phyloP scores from a whole-genome alignment of 2,888 invertebrate species.

The Morpho achilles region DNA sequence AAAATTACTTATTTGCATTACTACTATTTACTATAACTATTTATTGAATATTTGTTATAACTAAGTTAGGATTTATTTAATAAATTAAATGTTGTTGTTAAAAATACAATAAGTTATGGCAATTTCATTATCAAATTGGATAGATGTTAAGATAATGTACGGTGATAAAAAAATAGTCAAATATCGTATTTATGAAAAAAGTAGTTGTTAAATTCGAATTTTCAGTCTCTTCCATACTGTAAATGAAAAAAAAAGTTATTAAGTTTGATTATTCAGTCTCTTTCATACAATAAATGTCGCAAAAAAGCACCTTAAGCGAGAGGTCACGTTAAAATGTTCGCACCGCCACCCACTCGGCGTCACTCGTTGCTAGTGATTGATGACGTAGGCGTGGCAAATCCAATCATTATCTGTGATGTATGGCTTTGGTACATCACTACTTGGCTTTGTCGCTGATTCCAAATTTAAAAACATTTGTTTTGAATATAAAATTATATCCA shows the following conservation, averaged over 20 bases:
- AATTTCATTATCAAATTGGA: no score
- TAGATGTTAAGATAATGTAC: no score
- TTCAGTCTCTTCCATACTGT: neutral
- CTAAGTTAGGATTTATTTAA: no score
- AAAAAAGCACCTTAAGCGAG: conserved; percentile 35
- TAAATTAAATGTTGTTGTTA: no score
- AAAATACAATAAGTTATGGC: no score
- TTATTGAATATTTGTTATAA: no score
- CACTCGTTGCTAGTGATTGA: conserved; percentile 71
- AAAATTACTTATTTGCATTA: no score
- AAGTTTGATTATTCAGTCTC: neutral
- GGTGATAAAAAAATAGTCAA: no score
- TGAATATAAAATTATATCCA: neutral
- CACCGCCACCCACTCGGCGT: conserved; percentile 47
- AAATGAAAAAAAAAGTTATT: neutral
- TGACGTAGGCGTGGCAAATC: conserved; percentile 77
- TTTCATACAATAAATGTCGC: neutral
- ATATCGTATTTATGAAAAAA: neutral
- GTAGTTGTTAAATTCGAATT: no score
- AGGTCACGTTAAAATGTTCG: conserved; percentile 45
- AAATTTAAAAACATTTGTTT: no score
- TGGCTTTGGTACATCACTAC: conserved; percentile 70
- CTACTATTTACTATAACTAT: no score
- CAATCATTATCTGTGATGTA: conserved; percentile 78
- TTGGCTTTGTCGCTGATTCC: conserved; percentile 25